phyloP scores from a whole-genome alignment of 2,113 vertebrate species.

The Eubucco bourcierii region DNA sequence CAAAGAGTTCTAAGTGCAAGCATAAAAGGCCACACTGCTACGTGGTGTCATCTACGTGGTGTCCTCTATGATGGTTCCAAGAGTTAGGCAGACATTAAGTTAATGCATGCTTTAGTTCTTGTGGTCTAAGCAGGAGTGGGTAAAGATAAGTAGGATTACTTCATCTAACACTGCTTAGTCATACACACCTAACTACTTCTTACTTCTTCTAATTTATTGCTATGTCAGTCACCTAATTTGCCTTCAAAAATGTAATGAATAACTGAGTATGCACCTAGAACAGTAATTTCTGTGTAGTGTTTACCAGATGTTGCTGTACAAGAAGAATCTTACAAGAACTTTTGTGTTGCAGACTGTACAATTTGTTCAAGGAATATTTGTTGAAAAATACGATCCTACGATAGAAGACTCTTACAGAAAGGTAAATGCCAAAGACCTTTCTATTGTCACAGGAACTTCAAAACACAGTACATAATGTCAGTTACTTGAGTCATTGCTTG shows the following conservation, averaged over 20 bases:
- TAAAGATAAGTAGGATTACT: not conserved
- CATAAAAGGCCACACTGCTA: not conserved
- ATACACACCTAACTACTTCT: not conserved
- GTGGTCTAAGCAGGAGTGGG: rapidly evolving
- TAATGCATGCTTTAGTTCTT: not conserved
- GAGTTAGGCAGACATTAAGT: not conserved
- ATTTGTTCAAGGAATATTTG: conserved; percentile 90
- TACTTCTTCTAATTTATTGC: not conserved
- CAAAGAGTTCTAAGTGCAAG: not conserved
- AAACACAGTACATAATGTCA: not conserved
- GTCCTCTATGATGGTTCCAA: not conserved
- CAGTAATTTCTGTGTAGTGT: not conserved
- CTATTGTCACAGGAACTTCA: not conserved
- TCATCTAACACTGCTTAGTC: not conserved
- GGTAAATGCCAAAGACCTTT: conserved; percentile 59
- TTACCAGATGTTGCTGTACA: not conserved
- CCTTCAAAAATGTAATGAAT: not conserved
- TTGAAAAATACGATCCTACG: conserved; percentile 87
- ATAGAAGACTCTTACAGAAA: conserved; percentile 89
- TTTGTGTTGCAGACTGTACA: conserved; percentile 83
- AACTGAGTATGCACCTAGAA: not conserved
- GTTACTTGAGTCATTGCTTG: not conserved
- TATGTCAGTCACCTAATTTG: not conserved
- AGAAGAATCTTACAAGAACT: not conserved
- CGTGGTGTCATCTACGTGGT: not conserved